These are phyloP conservation scores for Heliconius sara DNA, from an alignment of 2,888 invertebrate species.

Conservation along the genomic window DNA sequence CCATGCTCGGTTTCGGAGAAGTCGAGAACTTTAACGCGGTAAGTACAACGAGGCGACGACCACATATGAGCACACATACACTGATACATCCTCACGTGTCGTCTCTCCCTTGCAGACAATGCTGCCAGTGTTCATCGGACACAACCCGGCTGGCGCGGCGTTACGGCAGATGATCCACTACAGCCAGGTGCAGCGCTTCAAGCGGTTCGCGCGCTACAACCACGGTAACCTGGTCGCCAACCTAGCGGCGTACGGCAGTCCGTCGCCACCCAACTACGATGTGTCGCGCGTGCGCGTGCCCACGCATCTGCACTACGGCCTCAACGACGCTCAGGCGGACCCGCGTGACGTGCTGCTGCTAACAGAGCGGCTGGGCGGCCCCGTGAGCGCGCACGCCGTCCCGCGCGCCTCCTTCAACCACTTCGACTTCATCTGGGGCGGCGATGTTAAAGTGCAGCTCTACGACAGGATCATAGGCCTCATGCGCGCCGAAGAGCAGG, in stretches of 20 bases:
- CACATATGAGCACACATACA: neutral
- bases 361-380: conserved; percentile 72
- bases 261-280: conserved; percentile 82
- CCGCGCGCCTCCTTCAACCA: conserved; percentile 85
- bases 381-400: conserved; percentile 80
- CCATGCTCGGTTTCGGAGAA: conserved; percentile 85
- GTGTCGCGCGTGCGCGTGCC: conserved; percentile 80
- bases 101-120: conserved; percentile 77
- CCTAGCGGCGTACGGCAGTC: conserved; percentile 75
- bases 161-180: conserved; percentile 88
- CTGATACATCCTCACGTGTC: neutral
- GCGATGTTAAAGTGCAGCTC: conserved; percentile 80
- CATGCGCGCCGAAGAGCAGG: conserved; percentile 60
- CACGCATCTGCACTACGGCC: conserved; percentile 84
- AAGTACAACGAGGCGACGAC: conserved; percentile 56
- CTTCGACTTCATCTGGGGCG: conserved; percentile 87
- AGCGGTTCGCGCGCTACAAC: conserved; percentile 67
- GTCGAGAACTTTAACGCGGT: conserved; percentile 77
- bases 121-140: conserved; percentile 86
- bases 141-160: conserved; percentile 87
- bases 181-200: conserved; percentile 83
- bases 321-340: conserved; percentile 85
- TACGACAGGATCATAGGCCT: conserved; percentile 80
- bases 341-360: conserved; percentile 77
- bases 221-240: conserved; percentile 61